Percentiles rank a stretch among this genome's conserved stretches.
Evolutionary conservation across 2,113 vertebrate genomes (phyloP).

Genomic region (Pangasianodon gigas): DNA sequence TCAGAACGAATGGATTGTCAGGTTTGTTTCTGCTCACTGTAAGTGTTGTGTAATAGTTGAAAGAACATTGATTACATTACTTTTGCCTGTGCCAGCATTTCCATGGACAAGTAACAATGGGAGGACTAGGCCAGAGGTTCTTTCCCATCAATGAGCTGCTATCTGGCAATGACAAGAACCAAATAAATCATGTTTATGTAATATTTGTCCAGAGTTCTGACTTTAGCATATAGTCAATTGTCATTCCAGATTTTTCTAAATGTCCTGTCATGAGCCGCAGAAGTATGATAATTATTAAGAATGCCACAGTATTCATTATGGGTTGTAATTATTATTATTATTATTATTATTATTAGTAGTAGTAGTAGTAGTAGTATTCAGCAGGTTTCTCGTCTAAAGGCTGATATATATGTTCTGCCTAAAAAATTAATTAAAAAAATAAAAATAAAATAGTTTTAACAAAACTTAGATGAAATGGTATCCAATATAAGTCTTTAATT

Average conservation of each 20-base stretch:
- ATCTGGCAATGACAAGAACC: neutral
- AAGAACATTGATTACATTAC: neutral
- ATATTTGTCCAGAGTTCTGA: neutral
- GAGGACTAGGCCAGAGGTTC: neutral
- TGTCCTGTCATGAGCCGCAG: neutral
- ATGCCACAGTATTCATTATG: neutral
- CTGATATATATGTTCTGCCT: no score
- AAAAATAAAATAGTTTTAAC: no score
- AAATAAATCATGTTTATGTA: neutral
- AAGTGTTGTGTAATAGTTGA: neutral
- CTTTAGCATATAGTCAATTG: neutral
- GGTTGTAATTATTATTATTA: neutral
- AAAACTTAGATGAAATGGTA: no score
- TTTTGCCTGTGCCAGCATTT: neutral
- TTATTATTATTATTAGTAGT: neutral
- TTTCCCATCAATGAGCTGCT: neutral
- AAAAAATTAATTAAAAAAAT: no score
- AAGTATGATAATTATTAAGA: neutral
- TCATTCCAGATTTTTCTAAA: neutral
- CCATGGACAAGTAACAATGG: neutral
- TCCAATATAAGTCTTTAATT: no score
- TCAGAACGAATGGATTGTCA: neutral
- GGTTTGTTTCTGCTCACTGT: neutral
- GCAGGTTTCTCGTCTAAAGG: no score
- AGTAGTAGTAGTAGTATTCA: neutral